These are phyloP conservation scores for Tragelaphus buxtoni DNA, from an alignment of 2,113 vertebrate species.

Conservation along the genomic window DNA sequence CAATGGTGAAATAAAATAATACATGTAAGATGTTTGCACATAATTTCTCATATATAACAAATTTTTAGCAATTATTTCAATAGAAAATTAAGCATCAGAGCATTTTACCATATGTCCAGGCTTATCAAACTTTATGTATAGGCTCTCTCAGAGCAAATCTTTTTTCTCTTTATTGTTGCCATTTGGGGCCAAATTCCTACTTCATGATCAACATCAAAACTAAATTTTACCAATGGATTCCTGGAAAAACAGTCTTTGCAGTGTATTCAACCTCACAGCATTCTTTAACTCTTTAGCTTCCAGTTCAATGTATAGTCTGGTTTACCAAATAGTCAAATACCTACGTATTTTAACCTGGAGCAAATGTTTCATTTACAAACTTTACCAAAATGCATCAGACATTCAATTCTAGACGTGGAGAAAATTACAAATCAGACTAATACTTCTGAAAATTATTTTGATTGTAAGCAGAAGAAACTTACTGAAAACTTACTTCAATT, in stretches of 20 bases:
- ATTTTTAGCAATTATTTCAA: not conserved
- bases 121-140: not conserved
- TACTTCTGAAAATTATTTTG: not conserved
- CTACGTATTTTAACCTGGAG: not conserved
- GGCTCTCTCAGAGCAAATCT: not conserved
- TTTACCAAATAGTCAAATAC: not conserved
- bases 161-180: not conserved
- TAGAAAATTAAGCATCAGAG: not conserved
- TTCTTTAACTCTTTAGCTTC: not conserved
- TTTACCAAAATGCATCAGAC: not conserved
- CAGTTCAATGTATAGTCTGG: not conserved
- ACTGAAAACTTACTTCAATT: not conserved
- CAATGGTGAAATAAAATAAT: not conserved
- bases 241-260: not conserved
- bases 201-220: not conserved
- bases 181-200: conserved; percentile 16
- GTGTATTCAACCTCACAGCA: not conserved
- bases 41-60: not conserved
- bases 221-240: not conserved
- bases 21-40: not conserved
- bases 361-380: not conserved
- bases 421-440: not conserved
- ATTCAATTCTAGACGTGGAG: not conserved
- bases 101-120: not conserved
- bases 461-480: not conserved